Evolutionary conservation across 2,888 invertebrate species (phyloP).

Genomic region (Hanleya hanleyi): DNA sequence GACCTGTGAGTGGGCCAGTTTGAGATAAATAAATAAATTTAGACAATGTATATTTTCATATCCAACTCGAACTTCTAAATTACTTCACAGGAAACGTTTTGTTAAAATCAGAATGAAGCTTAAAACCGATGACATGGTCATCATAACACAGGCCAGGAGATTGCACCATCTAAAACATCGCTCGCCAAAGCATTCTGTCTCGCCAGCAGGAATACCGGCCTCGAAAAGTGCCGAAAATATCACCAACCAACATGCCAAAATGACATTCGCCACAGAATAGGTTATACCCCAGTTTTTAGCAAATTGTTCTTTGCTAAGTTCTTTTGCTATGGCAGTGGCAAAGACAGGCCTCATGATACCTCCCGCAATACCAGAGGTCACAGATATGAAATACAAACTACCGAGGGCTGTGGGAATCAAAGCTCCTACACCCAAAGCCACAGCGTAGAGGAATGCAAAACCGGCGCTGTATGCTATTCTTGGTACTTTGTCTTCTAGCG

Average conservation of each 20-base stretch:
- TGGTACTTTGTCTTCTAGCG: background rate
- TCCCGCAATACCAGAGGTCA: background rate
- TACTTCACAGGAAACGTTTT: no score
- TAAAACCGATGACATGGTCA: background rate
- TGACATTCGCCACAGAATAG: background rate
- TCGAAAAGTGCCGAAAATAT: background rate
- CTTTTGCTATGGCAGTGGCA: background rate
- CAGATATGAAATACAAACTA: background rate
- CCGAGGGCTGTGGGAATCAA: background rate
- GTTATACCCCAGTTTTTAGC: background rate
- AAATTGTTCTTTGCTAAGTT: background rate
- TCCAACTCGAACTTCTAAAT: no score
- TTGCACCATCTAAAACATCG: background rate
- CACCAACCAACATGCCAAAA: background rate
- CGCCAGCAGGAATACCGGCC: background rate
- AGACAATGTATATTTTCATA: no score
- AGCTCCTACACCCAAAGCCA: background rate
- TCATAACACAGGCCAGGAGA: background rate
- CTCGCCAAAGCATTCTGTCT: background rate
- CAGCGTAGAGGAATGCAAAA: background rate
- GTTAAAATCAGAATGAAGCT: background rate
- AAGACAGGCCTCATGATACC: background rate
- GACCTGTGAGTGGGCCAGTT: no score
- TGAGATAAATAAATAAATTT: no score
- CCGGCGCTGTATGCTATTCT: background rate